Evolutionary conservation across 35 echinoderm and acorn worm genomes (phyloP).

Genomic region (Apostichopus japonicus): DNA sequence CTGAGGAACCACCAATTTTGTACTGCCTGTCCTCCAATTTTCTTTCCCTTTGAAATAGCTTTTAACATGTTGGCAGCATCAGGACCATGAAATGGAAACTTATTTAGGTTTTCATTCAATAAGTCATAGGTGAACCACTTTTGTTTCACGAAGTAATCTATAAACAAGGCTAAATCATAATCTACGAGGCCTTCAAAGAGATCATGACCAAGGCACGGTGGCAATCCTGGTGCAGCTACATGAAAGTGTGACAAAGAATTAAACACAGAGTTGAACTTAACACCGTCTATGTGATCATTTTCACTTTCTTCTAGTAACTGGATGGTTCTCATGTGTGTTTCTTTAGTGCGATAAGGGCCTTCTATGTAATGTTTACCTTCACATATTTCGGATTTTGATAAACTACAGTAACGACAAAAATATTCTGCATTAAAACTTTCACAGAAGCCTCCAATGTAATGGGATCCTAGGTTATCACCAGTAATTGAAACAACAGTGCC

Average conservation of each 20-base stretch:
- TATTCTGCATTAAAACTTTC: conserved; percentile 37
- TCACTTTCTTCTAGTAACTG: not conserved
- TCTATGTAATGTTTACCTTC: not conserved
- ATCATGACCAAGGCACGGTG: no score
- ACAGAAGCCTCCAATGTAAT: conserved; percentile 55
- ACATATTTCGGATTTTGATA: not conserved
- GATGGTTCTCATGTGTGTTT: not conserved
- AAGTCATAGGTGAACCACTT: no score
- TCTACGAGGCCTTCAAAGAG: no score
- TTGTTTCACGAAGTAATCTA: no score
- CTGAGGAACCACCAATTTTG: conserved; percentile 54
- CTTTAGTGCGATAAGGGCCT: not conserved
- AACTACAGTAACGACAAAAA: not conserved
- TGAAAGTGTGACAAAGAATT: no score
- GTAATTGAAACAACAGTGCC: conserved; percentile 25
- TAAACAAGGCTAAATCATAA: no score
- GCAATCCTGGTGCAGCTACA: no score
- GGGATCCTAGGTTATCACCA: conserved; percentile 53
- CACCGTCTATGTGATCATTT: not conserved
- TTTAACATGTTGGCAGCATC: no score
- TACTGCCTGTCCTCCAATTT: no score
- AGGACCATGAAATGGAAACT: no score
- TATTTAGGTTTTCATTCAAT: no score
- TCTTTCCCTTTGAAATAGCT: no score
- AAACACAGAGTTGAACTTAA: not conserved